Evolutionary conservation across 1,140 invertebrate genomes (phyloP), one percentile per base, ranked within the genome.

Genomic region (Zeugodacus cucurbitae): DNA sequence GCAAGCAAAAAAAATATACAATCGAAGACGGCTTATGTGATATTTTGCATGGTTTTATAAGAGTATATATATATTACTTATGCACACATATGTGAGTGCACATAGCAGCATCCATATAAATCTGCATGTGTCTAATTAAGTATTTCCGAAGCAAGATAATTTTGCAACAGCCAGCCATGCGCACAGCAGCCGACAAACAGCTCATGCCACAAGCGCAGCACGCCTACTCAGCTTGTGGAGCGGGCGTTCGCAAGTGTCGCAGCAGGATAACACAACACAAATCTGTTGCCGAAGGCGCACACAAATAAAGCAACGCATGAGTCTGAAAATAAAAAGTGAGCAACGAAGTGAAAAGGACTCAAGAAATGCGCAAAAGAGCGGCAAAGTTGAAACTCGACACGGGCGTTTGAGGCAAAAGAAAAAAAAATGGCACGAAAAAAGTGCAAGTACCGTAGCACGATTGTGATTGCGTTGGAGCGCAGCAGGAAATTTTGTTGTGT

Each of bases 371-470:
- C 67, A 37, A 74, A 41, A 20, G 67, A 74, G 67, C 34, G 67
- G 67, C 32, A 74, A 74, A 74, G 34, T 74, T 74, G 34, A 74
- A 74, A 74, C 17, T 37, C 67, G 67, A 74, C 32, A 74, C 67
- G 5, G 37, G 3, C 34, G 34, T 74, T 22, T 32, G 67, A 74
- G 34, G 1, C 22, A 62, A 62, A 62, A 26, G 34, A 2, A 37
- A 62, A 62, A 62, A 26, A 54, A 54, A 54, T 17, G 14, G 4
- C 4, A 7, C n/a, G 10, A 62, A 74, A 74, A 74, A 74, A 74
- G 32, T 74, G 67, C 67, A 74, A 74, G 67, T 74, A 74, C 67
- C 67, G 67, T 41, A 41, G 67, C n/a, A n/a, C n/a, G 20, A 41
- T 20, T 34, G 20, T 22, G 32, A 37, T 22, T 37, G 37, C 5